Evolutionary conservation across 2,888 invertebrate genomes (phyloP), one percentile per base, ranked within the genome.

Genomic region (Trissolcus japonicus): DNA sequence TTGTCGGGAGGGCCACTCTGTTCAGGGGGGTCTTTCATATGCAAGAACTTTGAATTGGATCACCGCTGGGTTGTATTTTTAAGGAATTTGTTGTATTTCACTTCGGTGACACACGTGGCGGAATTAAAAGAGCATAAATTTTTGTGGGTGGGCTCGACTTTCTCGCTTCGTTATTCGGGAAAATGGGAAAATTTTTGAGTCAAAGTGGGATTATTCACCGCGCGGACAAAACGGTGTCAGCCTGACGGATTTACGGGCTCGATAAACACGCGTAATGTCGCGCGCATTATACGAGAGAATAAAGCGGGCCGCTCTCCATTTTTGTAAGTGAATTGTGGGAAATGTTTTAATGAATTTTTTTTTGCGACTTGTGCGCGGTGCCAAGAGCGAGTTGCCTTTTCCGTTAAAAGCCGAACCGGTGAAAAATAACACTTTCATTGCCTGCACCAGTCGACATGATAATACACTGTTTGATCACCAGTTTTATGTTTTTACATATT

Each of bases 1-100:
- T 72, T 72, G 59, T 63, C 29, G 1, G 57, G 14, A 2, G 51
- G 51, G 43, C 41, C 57, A 29, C 62, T 57, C 11, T 17, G 56
- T 63, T 71, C 57, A 62, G 56, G 63, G 69, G 62, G 71, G 71
- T 63, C 71, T 71, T 63, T 71, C 19, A 51, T 19, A 13, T 14
- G 0, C 17, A 21, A 50, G 29, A 51, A 43, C 29, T 57, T 50
- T 69, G 61, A 56, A 63, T 56, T 59, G 60, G 51, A 65, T 51
- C 17, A 56, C 29, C 4, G 13, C 35, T 16, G 19, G 40, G 35
- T 35, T 60, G 55, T 72, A 66, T 66, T 73, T 66, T 60, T 60
- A 61, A 66, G 35, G 60, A 66, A 74, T 74, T 74, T 46, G 53
- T 74, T 74, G 56, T 61, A 67, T 62, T 73, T 61, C 63, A 63